phyloP scores from a whole-genome alignment of 2,888 invertebrate species.

The Pyrochroa serraticornis region DNA sequence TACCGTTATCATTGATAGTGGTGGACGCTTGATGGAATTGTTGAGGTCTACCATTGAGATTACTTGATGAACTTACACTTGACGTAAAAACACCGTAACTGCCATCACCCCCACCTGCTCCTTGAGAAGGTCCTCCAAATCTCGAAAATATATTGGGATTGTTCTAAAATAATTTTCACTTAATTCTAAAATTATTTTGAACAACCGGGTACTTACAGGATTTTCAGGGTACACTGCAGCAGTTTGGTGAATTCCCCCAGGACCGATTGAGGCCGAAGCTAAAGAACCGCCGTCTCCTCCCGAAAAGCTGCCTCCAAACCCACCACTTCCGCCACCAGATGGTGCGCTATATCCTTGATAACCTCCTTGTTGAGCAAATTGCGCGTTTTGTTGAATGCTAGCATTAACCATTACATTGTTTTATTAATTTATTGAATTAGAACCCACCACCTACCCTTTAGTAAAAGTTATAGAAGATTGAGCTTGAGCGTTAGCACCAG shows the following conservation, averaged over 20 bases:
- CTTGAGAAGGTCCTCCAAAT: constrained; percentile 46
- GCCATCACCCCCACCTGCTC: constrained; percentile 47
- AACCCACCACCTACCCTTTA: constrained; percentile 32
- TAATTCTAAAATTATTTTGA: constrained; percentile 2
- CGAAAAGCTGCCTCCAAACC: constrained; percentile 20
- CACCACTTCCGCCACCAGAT: constrained; percentile 18
- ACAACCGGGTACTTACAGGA: constrained; percentile 59
- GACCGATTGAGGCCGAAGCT: constrained; percentile 63
- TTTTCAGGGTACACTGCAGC: constrained; percentile 67
- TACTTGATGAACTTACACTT: constrained; percentile 65
- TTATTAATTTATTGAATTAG: too few species aligned
- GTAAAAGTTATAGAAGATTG: constrained; percentile 43
- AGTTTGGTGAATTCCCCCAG: constrained; percentile 63
- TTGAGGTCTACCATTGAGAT: constrained; percentile 65
- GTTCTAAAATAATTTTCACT: constrained; percentile 53
- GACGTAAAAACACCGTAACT: constrained; percentile 67
- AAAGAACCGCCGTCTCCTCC: constrained; percentile 54
- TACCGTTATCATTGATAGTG: constrained; percentile 75
- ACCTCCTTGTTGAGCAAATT: constrained; percentile 1
- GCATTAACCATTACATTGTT: too few species aligned
- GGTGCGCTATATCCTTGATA: background rate
- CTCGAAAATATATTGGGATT: constrained; percentile 60
- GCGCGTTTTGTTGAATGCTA: constrained; percentile 16
- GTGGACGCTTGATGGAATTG: constrained; percentile 67
- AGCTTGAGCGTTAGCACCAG: constrained; percentile 41